phyloP scores from a whole-genome alignment of 2,113 vertebrate species.

The Blennius ocellaris region DNA sequence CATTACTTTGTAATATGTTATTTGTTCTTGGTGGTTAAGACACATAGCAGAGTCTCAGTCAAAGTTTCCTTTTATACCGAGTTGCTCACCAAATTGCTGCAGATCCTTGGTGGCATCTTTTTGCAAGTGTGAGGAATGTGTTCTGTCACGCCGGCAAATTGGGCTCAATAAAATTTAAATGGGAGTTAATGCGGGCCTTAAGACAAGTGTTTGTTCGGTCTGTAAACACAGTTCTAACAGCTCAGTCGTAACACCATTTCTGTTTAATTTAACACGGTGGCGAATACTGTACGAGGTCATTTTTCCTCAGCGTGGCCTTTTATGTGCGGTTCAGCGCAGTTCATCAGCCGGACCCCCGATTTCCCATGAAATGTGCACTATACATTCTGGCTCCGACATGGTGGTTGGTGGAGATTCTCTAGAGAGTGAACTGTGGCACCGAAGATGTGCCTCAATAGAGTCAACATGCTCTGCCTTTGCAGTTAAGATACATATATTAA shows the following conservation, averaged over 20 bases:
- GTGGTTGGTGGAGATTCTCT: no score
- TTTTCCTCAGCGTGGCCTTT: no score
- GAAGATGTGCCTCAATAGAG: no score
- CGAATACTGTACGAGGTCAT: no score
- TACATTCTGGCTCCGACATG: no score
- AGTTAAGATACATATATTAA: no score
- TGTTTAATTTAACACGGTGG: neutral
- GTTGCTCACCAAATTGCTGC: conserved; percentile 1
- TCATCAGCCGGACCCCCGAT: no score
- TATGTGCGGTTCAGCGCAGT: no score
- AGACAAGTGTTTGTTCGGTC: neutral
- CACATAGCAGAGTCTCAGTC: neutral
- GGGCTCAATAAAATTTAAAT: conserved; percentile 24
- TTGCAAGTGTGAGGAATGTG: conserved; percentile 9
- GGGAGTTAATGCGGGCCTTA: neutral
- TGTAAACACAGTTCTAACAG: conserved; percentile 1
- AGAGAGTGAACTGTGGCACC: no score
- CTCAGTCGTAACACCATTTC: neutral
- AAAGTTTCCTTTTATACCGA: conserved; percentile 26
- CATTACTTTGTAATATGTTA: neutral
- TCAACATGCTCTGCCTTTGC: no score
- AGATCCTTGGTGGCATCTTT: neutral
- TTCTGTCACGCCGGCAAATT: conserved; percentile 24
- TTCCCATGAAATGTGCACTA: no score
- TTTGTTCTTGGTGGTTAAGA: conserved; percentile 18